Conservation (phyloP, 2,113 vertebrate species). For the Pongo abelii region DNA sequence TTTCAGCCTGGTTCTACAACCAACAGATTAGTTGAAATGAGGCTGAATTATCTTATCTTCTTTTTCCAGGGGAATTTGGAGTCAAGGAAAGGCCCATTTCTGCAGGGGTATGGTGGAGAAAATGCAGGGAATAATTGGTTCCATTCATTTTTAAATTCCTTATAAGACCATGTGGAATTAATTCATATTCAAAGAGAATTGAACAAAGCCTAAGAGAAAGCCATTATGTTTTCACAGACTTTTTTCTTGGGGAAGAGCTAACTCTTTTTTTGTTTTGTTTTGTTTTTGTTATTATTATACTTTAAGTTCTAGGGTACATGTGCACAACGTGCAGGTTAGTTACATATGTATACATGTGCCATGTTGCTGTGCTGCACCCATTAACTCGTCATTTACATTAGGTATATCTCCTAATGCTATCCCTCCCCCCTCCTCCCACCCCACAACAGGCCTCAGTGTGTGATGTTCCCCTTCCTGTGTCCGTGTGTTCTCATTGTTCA, state of each 20-base stretch:
- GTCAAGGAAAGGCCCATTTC: not conserved
- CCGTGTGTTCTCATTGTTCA: too few species aligned
- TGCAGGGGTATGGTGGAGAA: constrained; percentile 25
- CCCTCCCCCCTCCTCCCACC: too few species aligned
- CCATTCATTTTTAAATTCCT: constrained; percentile 57
- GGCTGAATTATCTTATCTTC: constrained; percentile 11
- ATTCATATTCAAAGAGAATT: constrained; percentile 69
- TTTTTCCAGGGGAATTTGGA: constrained; percentile 8
- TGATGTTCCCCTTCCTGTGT: too few species aligned
- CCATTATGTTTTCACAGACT: constrained; percentile 34
- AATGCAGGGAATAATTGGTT: constrained; percentile 64
- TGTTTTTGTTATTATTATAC: too few species aligned
- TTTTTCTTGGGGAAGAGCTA: not conserved
- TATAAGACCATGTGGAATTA: constrained; percentile 58
- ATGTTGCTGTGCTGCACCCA: too few species aligned
- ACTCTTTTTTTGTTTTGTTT: not conserved
- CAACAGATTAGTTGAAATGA: not conserved
- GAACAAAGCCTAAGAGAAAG: constrained; percentile 45
- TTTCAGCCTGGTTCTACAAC: not conserved
- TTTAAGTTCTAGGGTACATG: too few species aligned
- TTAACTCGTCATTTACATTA: too few species aligned
- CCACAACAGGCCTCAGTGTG: too few species aligned
- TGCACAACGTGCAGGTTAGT: too few species aligned
- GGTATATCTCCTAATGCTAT: too few species aligned
- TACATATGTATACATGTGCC: too few species aligned